Base-by-base conservation (phyloP, 2,797 vertebrate species). In the Danio tinwini region DNA sequence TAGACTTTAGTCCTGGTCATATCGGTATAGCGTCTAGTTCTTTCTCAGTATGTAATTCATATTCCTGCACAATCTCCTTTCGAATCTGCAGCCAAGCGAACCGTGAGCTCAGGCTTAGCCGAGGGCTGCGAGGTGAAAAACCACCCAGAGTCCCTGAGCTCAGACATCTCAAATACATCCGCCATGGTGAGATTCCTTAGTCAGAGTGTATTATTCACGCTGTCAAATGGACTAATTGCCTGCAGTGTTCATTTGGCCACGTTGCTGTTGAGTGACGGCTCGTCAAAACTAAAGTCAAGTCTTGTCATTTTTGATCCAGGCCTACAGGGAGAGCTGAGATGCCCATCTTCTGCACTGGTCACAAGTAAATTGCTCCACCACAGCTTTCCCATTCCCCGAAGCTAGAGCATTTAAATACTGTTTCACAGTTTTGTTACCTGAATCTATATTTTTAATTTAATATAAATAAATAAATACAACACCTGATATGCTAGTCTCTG, bases 391-490 rank as follows among this genome's bases (percentile, higher is more conserved):
- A 87, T 55, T 82, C 85, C 86, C 86, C 83, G 84, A 87, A 93
- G 93, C 94, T 93, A 95, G 92, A 94, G 95, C 94, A 95, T 96
- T 96, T 95, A 96, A 95, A 95, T 95, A 96, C 90, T 94, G 95
- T 95, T 81, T 74, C 94, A 94, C 95, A 93, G 96, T 98, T 99
- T 99, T 99, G 96, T 97, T 98, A 99, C 96, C 98, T 97, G 95
- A 96, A 98, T 97, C 96, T 98, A 98, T 99, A 99, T 99, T 99
- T 99, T 99, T 99, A 98, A 99, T 98, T 99, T 98, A 99, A 97
- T 98, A 99, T 98, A 96, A 99, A 99, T 97, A 96, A 98, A 98
- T 95, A 96, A 90, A 92, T 93, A 86, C 91, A 91, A 91, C 91
- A 94, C 93, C 92, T 93, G 91, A 90, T 16, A 71, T 21, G 40